Conservation (phyloP, 2,888 invertebrate species). For the Lissonota sp. region DNA sequence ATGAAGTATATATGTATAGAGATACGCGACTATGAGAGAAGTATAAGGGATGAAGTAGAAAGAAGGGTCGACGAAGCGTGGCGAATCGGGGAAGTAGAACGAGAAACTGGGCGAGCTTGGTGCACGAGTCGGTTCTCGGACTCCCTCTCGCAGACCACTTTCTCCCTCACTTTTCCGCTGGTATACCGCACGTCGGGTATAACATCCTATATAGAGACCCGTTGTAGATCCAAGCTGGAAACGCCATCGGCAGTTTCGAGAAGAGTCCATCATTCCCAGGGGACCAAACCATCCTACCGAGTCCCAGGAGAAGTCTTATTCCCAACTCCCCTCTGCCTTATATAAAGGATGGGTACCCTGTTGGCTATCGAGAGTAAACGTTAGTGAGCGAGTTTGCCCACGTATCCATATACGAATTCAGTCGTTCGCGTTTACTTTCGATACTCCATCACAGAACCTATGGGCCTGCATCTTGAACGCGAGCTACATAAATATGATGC, state of each 20-base stretch:
- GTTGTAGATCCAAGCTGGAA: constrained; percentile 50
- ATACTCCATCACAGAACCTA: constrained; percentile 10
- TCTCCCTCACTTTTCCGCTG: constrained; percentile 10
- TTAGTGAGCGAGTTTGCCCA: not conserved
- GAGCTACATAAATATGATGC: not conserved
- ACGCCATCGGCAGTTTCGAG: constrained; percentile 75
- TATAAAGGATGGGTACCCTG: constrained; percentile 57
- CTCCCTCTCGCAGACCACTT: constrained; percentile 4
- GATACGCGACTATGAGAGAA: constrained; percentile 2
- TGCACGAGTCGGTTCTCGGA: constrained; percentile 53
- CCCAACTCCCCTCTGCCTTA: constrained; percentile 71
- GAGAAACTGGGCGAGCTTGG: constrained; percentile 45
- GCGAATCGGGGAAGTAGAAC: constrained; percentile 49
- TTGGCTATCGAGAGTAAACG: not conserved
- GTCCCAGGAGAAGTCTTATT: constrained; percentile 75
- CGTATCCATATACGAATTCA: constrained; percentile 15
- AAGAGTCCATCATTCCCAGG: constrained; percentile 74
- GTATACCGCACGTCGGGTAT: constrained; percentile 13
- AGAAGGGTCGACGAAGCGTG: constrained; percentile 52
- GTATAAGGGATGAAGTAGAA: constrained; percentile 35
- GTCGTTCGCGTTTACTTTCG: constrained; percentile 50
- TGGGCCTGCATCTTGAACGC: constrained; percentile 27
- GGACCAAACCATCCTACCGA: constrained; percentile 53
- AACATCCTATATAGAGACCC: constrained; percentile 47
- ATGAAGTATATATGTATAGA: constrained; percentile 52